Conservation (phyloP, 2,888 invertebrate species). For the Nomada hirtipes region DNA sequence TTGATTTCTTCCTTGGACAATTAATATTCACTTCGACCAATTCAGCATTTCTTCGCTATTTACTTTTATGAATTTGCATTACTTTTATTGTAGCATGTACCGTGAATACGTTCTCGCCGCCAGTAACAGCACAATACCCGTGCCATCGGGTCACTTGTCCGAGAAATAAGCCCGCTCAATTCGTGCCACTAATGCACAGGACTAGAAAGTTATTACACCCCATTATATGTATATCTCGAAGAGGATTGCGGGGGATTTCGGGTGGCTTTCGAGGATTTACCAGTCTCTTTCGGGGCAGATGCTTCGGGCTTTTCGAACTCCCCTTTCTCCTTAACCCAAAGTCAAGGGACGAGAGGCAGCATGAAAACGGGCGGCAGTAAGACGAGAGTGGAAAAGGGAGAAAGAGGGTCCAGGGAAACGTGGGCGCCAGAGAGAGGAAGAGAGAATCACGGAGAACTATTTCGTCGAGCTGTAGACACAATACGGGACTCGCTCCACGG, state of each 20-base stretch:
- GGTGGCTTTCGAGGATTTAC: slow-evolving; percentile 77
- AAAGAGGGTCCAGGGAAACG: slow-evolving; percentile 40
- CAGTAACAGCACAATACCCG: not conserved
- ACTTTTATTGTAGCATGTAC: no score
- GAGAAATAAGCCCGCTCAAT: slow-evolving; percentile 12
- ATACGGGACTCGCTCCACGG: slow-evolving; percentile 79
- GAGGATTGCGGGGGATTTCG: slow-evolving; percentile 78
- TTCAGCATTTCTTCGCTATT: no score
- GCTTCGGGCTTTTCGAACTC: slow-evolving; percentile 72
- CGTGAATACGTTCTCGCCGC: not conserved
- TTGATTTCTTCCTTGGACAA: no score
- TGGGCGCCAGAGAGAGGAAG: slow-evolving; percentile 33
- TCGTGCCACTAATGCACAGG: slow-evolving; percentile 67
- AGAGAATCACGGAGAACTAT: slow-evolving; percentile 73
- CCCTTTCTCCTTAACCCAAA: slow-evolving; percentile 66
- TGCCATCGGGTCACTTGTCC: not conserved
- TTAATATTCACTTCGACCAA: no score
- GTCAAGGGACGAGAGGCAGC: slow-evolving; percentile 60
- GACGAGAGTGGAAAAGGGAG: slow-evolving; percentile 35
- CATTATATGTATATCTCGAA: slow-evolving; percentile 65
- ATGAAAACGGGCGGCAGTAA: not conserved
- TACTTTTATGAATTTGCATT: no score
- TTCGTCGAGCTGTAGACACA: slow-evolving; percentile 78
- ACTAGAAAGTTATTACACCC: slow-evolving; percentile 75
- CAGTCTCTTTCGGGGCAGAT: slow-evolving; percentile 77